These are phyloP conservation scores for Poecile montanus DNA, from an alignment of 2,797 vertebrate genomes.

Conservation along the genomic window DNA sequence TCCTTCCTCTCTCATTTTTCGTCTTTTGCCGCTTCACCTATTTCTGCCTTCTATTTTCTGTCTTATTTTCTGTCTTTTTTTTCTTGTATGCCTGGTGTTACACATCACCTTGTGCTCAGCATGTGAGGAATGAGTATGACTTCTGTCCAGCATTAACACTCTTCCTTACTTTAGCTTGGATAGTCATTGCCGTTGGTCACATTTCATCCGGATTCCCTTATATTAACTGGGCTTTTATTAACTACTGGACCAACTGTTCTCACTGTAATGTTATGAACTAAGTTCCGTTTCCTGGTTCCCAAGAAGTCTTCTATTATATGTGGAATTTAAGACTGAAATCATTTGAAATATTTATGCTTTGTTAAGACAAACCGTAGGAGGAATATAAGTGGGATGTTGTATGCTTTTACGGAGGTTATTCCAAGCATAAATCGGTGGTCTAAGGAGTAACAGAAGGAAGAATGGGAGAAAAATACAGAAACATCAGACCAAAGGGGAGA, in stretches of 20 bases:
- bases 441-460: background rate
- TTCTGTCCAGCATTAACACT: background rate
- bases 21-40: background rate
- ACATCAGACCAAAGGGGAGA: background rate
- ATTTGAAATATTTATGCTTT: background rate
- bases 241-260: background rate
- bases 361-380: background rate
- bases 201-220: background rate
- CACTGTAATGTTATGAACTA: background rate
- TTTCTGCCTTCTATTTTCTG: slow-evolving; percentile 7
- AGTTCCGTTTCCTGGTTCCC: background rate
- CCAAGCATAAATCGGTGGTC: background rate
- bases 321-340: background rate
- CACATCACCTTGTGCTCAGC: background rate
- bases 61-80: background rate
- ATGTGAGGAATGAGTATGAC: background rate
- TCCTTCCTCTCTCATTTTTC: background rate
- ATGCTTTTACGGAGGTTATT: background rate
- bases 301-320: background rate
- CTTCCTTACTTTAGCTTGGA: background rate
- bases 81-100: background rate
- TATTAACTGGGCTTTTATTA: background rate
- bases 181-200: background rate
- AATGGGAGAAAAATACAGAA: background rate
- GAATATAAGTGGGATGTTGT: background rate